Conservation (phyloP, 2,113 vertebrate genomes). For the Sminthopsis crassicaudata region DNA sequence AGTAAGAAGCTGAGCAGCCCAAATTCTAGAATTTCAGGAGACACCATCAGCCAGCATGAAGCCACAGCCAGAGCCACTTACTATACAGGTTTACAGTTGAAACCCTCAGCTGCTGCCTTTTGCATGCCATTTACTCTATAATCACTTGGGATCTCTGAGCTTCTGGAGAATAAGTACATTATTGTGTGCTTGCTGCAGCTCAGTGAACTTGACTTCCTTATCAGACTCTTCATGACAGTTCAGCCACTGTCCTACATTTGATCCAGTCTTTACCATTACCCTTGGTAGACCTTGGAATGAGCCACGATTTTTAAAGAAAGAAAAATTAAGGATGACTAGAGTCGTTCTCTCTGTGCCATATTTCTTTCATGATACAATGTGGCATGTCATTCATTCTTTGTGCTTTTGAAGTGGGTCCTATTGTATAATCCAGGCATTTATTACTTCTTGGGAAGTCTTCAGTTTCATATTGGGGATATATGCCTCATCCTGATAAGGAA, state of each 20-base stretch:
- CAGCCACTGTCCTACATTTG: background rate
- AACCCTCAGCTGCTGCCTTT: conserved; percentile 13
- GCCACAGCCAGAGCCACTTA: background rate
- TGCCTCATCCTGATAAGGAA: background rate
- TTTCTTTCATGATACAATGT: background rate
- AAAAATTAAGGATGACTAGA: background rate
- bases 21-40: conserved; percentile 36
- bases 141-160: conserved; percentile 22
- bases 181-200: conserved; percentile 10
- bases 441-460: conserved; percentile 38
- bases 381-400: background rate
- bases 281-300: background rate
- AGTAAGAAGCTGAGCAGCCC: conserved; percentile 19
- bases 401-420: background rate
- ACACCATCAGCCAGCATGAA: conserved; percentile 23
- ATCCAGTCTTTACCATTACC: background rate
- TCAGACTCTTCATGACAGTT: background rate
- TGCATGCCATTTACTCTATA: conserved; percentile 6
- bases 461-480: conserved; percentile 24
- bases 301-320: background rate
- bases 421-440: background rate
- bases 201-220: conserved; percentile 23
- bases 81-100: background rate
- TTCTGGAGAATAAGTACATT: background rate
- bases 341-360: background rate